These are phyloP conservation scores for Tenthredo amoena DNA, from an alignment of 2,888 invertebrate species.

Conservation along the genomic window DNA sequence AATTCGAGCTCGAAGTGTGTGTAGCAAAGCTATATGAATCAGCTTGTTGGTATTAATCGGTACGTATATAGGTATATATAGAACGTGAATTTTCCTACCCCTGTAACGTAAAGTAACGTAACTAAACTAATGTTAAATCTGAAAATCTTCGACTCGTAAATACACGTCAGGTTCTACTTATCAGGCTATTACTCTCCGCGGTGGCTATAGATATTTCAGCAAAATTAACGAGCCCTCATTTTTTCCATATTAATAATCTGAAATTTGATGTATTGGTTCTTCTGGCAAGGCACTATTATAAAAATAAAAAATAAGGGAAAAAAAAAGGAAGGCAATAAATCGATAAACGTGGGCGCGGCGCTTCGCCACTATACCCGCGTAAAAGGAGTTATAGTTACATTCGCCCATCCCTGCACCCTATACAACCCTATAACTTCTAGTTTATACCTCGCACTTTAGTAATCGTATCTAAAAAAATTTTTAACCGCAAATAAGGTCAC, in stretches of 20 bases:
- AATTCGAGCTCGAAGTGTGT: neutral
- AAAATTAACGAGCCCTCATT: neutral
- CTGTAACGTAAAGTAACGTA: neutral
- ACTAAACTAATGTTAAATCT: neutral
- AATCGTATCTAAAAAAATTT: neutral
- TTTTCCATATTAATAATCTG: slow-evolving; percentile 33
- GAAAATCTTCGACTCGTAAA: neutral
- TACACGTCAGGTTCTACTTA: slow-evolving; percentile 37
- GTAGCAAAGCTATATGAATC: neutral
- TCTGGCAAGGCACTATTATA: neutral
- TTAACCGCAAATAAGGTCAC: neutral
- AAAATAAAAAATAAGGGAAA: neutral
- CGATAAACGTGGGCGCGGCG: slow-evolving; percentile 56
- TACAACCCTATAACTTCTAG: slow-evolving; percentile 17
- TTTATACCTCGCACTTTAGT: neutral
- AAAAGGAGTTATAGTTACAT: slow-evolving; percentile 40
- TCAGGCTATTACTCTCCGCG: slow-evolving; percentile 3
- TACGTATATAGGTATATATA: neutral
- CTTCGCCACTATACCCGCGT: slow-evolving; percentile 21
- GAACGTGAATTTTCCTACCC: neutral
- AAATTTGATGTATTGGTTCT: slow-evolving; percentile 31
- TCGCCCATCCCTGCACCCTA: neutral
- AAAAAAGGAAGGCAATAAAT: slow-evolving; percentile 54
- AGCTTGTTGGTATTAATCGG: neutral
- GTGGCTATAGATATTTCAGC: neutral